Percentiles rank a stretch among this genome's conserved stretches.
These are phyloP conservation scores for Myrmecobius fasciatus DNA, from an alignment of 2,113 vertebrate species.

Conservation along the genomic window DNA sequence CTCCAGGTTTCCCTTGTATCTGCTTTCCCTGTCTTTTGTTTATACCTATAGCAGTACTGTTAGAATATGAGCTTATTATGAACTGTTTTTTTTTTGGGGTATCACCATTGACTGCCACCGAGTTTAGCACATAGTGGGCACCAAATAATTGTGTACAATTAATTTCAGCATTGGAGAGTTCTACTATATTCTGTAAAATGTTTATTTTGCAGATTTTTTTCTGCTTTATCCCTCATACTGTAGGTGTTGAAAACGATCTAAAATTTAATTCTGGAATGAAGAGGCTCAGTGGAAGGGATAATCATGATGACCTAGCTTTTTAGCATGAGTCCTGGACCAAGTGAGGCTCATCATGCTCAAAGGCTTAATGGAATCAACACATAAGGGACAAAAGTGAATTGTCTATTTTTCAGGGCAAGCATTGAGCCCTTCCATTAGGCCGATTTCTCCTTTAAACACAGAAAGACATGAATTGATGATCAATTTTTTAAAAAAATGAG, in stretches of 20 bases:
- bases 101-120: not conserved
- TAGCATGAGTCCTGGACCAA: too few relatives aligned
- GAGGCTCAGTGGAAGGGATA: not conserved
- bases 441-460: not conserved
- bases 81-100: not conserved
- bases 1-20: not conserved
- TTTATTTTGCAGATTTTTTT: not conserved
- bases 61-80: not conserved
- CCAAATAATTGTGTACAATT: not conserved
- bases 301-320: not conserved
- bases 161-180: not conserved
- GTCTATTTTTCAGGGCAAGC: not conserved
- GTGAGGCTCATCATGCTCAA: not conserved
- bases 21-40: not conserved
- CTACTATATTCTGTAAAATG: not conserved
- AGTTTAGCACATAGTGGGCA: not conserved
- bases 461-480: not conserved
- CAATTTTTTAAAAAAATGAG: not conserved
- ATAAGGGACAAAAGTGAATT: not conserved
- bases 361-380: not conserved
- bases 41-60: not conserved
- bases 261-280: not conserved
- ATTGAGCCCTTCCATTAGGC: too few relatives aligned
- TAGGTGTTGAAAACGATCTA: not conserved
- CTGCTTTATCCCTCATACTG: not conserved